phyloP scores from a whole-genome alignment of 2,797 vertebrate genomes.

The Malurus leucopterus region DNA sequence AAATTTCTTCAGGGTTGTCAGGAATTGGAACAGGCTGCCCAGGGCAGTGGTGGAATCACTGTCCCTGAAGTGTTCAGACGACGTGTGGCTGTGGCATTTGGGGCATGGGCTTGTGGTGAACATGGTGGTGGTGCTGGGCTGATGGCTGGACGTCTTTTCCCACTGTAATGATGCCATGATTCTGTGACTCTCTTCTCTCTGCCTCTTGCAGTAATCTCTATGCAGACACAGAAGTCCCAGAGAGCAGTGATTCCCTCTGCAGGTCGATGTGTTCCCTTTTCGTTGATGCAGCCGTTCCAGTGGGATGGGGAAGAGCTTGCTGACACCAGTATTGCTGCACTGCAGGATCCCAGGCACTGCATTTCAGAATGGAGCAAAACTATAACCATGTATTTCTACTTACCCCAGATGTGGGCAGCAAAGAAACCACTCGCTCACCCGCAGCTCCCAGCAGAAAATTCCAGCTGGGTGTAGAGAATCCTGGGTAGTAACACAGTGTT shows the following conservation, averaged over 20 bases:
- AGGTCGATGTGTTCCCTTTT: slow-evolving; percentile 51
- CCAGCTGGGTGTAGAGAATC: slow-evolving; percentile 18
- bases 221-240: slow-evolving; percentile 60
- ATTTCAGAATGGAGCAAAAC: slow-evolving; percentile 30
- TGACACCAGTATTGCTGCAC: slow-evolving; percentile 24
- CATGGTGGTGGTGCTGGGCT: not conserved
- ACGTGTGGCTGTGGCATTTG: not conserved
- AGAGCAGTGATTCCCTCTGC: slow-evolving; percentile 46
- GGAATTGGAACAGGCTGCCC: not conserved
- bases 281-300: slow-evolving; percentile 30
- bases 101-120: not conserved
- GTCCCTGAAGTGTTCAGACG: not conserved
- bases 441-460: not conserved
- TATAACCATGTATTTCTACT: slow-evolving; percentile 40
- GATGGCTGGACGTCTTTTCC: not conserved
- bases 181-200: slow-evolving; percentile 12
- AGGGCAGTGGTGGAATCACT: not conserved
- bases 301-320: slow-evolving; percentile 47
- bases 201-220: slow-evolving; percentile 72
- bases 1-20: not conserved
- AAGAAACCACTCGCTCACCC: slow-evolving; percentile 11
- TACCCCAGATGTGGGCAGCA: slow-evolving; percentile 34
- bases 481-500: slow-evolving; percentile 52
- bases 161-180: not conserved
- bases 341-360: slow-evolving; percentile 24